Conservation (phyloP, 1,140 invertebrate genomes). For the Drosophila ficusphila region DNA sequence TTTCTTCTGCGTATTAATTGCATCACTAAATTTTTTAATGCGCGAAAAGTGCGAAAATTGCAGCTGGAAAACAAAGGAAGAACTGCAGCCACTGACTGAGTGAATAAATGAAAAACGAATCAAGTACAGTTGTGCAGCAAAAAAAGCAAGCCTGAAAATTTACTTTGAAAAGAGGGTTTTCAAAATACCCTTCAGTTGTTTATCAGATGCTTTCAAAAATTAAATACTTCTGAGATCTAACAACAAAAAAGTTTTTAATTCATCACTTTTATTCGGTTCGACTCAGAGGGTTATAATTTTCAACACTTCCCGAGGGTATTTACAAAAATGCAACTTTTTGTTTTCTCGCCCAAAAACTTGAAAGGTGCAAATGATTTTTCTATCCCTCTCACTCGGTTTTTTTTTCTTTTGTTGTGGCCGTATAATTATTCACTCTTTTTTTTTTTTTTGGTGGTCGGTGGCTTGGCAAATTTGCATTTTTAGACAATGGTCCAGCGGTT, state of each 20-base stretch:
- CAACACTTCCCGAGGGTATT: conserved; percentile 11
- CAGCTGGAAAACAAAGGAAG: conserved; percentile 55
- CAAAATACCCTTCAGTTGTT: background rate
- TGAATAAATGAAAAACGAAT: conserved; percentile 60
- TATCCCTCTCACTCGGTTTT: conserved; percentile 24
- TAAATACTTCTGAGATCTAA: too few relatives aligned
- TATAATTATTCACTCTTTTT: conserved; percentile 76
- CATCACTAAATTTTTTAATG: conserved; percentile 80
- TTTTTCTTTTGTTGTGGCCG: conserved; percentile 41
- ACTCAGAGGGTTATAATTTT: background rate
- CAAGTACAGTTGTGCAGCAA: conserved; percentile 45
- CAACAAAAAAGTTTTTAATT: background rate
- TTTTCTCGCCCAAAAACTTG: conserved; percentile 48
- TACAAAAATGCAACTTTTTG: conserved; percentile 13
- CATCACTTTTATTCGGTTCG: background rate
- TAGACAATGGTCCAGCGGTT: conserved; percentile 65
- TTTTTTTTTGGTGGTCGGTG: conserved; percentile 35
- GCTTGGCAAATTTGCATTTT: conserved; percentile 74
- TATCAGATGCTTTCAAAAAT: too few relatives aligned
- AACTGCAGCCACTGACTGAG: conserved; percentile 20
- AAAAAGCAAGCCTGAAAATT: background rate
- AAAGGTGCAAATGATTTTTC: conserved; percentile 70
- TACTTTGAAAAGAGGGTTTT: background rate
- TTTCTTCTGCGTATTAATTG: conserved; percentile 71
- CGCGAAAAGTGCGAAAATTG: conserved; percentile 79